These are phyloP conservation scores for Stomatorhinus ivindoensis DNA, from an alignment of 2,113 vertebrate genomes.

Conservation along the genomic window DNA sequence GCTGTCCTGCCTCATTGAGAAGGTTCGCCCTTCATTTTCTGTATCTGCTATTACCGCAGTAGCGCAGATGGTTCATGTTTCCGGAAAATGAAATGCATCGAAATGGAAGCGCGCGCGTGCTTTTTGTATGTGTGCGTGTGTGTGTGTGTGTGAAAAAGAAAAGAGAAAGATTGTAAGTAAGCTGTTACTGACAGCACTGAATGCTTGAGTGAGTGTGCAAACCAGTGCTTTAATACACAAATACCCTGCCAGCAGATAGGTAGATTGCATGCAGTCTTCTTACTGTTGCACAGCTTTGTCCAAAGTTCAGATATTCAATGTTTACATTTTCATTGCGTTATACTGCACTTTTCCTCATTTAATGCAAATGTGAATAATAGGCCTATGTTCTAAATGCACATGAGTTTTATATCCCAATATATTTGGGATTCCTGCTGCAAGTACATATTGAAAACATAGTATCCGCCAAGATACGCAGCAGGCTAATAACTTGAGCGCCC, in stretches of 20 bases:
- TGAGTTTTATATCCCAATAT: background rate
- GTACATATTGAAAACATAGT: background rate
- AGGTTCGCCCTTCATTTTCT: background rate
- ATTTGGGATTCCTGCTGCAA: background rate
- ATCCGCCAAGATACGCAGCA: background rate
- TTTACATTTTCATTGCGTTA: background rate
- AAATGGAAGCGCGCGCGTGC: slow-evolving; percentile 15
- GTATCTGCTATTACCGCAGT: background rate
- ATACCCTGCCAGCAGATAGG: too few relatives aligned
- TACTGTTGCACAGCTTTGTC: too few relatives aligned
- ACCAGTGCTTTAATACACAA: background rate
- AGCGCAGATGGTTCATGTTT: background rate
- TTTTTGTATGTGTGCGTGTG: slow-evolving; percentile 20
- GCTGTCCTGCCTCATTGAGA: background rate
- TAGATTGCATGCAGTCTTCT: background rate
- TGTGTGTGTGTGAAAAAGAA: background rate
- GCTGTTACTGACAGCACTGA: background rate
- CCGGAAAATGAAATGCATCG: background rate
- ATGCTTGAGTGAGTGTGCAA: background rate
- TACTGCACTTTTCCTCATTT: background rate
- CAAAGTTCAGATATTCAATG: background rate
- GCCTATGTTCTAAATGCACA: background rate
- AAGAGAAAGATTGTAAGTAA: slow-evolving; percentile 14
- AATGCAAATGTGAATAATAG: background rate
- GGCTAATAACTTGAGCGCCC: background rate